Evolutionary conservation across 2,797 vertebrate species (phyloP).

Genomic region (Cottoperca gobio): DNA sequence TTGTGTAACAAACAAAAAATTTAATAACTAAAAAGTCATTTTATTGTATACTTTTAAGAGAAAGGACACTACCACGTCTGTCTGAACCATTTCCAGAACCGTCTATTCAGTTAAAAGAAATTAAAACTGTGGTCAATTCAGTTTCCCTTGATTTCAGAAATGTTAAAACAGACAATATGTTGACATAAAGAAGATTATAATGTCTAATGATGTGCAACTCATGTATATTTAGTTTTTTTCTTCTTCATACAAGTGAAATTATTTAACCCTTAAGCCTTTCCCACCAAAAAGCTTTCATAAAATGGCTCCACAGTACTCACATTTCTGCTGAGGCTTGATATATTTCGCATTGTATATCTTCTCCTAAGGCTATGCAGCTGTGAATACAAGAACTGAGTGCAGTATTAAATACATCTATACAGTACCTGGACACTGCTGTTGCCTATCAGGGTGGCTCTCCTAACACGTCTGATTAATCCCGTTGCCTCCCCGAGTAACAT

Average conservation of each 20-base stretch:
- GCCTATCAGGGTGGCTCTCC: slow-evolving; percentile 90
- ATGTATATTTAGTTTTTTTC: not conserved
- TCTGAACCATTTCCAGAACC: not conserved
- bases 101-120: not conserved
- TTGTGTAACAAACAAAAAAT: slow-evolving; percentile 20
- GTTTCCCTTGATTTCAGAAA: not conserved
- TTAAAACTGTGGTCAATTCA: not conserved
- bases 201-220: not conserved
- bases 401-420: not conserved
- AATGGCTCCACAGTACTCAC: not conserved
- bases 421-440: slow-evolving; percentile 94
- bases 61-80: not conserved
- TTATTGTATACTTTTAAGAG: not conserved
- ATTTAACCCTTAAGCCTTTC: not conserved
- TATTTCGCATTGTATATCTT: not conserved
- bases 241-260: not conserved
- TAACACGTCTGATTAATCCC: slow-evolving; percentile 85
- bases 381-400: not conserved
- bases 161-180: not conserved
- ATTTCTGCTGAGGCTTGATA: not conserved
- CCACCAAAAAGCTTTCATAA: not conserved
- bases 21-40: not conserved
- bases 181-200: not conserved
- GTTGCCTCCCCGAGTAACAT: slow-evolving; percentile 90
- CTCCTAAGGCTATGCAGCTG: not conserved